These are phyloP conservation scores for Eupithecia pulchellata DNA, from an alignment of 2,888 invertebrate species.

Conservation along the genomic window DNA sequence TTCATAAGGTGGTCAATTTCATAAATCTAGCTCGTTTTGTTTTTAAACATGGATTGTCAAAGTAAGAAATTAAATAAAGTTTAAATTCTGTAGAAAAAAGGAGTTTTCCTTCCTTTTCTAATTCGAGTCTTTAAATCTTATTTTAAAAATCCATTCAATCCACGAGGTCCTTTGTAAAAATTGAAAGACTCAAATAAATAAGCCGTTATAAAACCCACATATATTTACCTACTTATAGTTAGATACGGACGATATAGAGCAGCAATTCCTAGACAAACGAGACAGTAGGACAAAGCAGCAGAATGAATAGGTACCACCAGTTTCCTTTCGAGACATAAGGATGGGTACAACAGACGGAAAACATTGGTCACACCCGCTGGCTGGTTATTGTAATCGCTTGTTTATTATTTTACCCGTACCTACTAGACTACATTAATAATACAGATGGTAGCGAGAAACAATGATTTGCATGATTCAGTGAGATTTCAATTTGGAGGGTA, in stretches of 20 bases:
- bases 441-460: constrained; percentile 18
- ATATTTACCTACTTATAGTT: not conserved
- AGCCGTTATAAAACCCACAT: not conserved
- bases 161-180: not conserved
- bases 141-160: no score
- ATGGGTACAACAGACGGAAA: constrained; percentile 72
- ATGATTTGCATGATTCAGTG: not conserved
- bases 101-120: no score
- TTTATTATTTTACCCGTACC: constrained; percentile 26
- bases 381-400: constrained; percentile 30
- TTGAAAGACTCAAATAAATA: not conserved
- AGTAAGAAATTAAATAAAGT: not conserved
- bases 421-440: constrained; percentile 28
- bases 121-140: no score
- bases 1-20: no score
- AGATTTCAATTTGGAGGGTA: not conserved
- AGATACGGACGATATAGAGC: not conserved
- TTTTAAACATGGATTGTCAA: not conserved
- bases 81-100: not conserved
- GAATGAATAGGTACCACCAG: constrained; percentile 45
- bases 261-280: constrained; percentile 28
- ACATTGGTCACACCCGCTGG: constrained; percentile 71
- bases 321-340: constrained; percentile 69
- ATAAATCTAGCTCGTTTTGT: not conserved
- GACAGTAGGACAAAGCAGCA: constrained; percentile 51